Evolutionary conservation across 1,140 invertebrate genomes (phyloP).

Genomic region (Ostrea denselamellosa): DNA sequence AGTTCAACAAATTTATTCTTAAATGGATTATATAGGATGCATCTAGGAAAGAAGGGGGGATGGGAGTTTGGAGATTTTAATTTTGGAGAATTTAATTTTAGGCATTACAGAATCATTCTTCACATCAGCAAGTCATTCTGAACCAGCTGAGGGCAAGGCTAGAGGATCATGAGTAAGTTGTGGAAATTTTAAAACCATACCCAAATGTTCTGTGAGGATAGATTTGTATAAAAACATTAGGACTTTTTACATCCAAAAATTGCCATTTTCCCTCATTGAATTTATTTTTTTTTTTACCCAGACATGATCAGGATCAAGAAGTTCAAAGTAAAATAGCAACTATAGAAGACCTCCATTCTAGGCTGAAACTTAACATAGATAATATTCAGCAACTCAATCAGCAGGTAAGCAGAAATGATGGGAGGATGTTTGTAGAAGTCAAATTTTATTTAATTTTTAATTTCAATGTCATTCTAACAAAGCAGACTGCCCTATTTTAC

Average conservation of each 20-base stretch:
- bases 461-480: too few species aligned
- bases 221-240: too few species aligned
- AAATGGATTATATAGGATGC: too few species aligned
- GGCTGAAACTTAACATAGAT: slow-evolving; percentile 74
- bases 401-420: slow-evolving; percentile 63
- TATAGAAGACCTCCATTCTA: slow-evolving; percentile 75
- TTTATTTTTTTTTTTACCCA: slow-evolving; percentile 44
- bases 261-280: not conserved
- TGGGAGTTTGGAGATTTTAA: not conserved
- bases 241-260: too few species aligned
- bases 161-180: slow-evolving; percentile 77
- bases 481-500: too few species aligned
- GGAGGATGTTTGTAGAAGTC: too few species aligned
- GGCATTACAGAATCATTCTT: slow-evolving; percentile 76
- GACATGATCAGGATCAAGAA: slow-evolving; percentile 75
- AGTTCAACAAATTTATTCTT: too few species aligned
- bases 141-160: slow-evolving; percentile 75
- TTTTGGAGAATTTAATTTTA: slow-evolving; percentile 49
- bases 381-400: slow-evolving; percentile 75
- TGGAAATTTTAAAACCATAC: not conserved
- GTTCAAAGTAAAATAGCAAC: slow-evolving; percentile 74
- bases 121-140: slow-evolving; percentile 76
- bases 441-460: too few species aligned
- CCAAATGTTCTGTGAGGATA: too few species aligned
- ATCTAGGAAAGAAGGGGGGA: too few species aligned